Evolutionary conservation across 2,113 vertebrate species (phyloP), one percentile per base, ranked within the genome.

Genomic region (Ammodytes dubius): DNA sequence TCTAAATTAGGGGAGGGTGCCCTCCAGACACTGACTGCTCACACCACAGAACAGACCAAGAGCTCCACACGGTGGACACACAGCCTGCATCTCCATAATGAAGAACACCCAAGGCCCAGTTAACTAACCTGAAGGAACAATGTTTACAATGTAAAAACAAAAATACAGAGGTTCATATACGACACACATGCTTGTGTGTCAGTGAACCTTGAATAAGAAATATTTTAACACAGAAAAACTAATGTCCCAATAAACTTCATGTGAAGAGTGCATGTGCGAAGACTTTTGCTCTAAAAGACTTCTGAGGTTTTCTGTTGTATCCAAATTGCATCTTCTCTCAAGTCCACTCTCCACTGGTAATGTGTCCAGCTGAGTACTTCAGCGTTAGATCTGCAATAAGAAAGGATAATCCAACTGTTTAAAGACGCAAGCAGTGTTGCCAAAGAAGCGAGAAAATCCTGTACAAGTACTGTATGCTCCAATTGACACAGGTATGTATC

Each of bases 21-120:
- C 74, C 53, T 60, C 39, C 65, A 70, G 61, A 57, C 1, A 45
- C 43, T 52, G 14, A 17, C 11, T 49, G 37, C 4, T 19, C 1
- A 71, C 59, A 15, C 3, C 27, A 27, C 27, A 27, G 27, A 27
- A 71, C 46, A 71, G 56, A 79, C 42, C 80, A 64, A 80, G 60
- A 83, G 91, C 90, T 42, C 90, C 92, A 84, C 92, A 35, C 43
- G 5, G 90, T 94, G 93, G 91, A 71, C 12, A 42, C 5, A 3
- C 3, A 19, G 42, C 12, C 6, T 53, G 47, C 50, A 27, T 35
- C 3, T 58, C 17, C 8, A 54, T 3, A 19, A 50, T 13, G 45
- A 4, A 35, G 2, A 66, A 35, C n/a, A n/a, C n/a, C 58, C 37
- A 46, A 15, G 19, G 15, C 3, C 7, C 52, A 27, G 11, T 40